phyloP scores from a whole-genome alignment of 2,113 vertebrate species.

The Epinephelus cyanopodus region DNA sequence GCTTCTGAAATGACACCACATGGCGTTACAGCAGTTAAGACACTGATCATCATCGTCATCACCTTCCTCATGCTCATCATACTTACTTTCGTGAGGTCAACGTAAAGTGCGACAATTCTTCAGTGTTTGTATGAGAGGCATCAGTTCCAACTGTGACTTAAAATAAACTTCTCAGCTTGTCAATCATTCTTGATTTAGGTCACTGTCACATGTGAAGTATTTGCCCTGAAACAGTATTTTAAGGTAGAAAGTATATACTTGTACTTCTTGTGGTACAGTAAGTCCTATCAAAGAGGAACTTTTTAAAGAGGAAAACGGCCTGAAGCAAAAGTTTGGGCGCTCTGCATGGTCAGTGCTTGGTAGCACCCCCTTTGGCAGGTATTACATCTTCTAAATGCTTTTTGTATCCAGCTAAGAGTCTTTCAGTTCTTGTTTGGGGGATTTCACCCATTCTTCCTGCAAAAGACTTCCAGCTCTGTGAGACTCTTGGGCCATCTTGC shows the following conservation, averaged over 20 bases:
- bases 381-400: too few species aligned
- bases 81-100: not conserved
- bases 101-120: too few species aligned
- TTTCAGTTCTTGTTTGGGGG: too few species aligned
- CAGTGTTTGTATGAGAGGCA: conserved; percentile 5
- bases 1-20: not conserved
- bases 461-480: too few species aligned
- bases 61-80: not conserved
- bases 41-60: not conserved
- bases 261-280: not conserved
- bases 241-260: not conserved
- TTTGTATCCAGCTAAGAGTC: too few species aligned
- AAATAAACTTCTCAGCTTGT: conserved; percentile 27
- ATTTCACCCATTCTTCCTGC: too few species aligned
- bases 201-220: not conserved
- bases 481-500: too few species aligned
- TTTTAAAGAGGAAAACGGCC: too few species aligned
- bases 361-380: too few species aligned
- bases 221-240: not conserved
- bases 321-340: too few species aligned
- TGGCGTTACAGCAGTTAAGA: not conserved
- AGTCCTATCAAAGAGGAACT: not conserved
- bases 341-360: too few species aligned
- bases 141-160: conserved; percentile 15
- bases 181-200: conserved; percentile 19